Evolutionary conservation across 2,113 vertebrate genomes (phyloP).

Genomic region (Aptenodytes forsteri): DNA sequence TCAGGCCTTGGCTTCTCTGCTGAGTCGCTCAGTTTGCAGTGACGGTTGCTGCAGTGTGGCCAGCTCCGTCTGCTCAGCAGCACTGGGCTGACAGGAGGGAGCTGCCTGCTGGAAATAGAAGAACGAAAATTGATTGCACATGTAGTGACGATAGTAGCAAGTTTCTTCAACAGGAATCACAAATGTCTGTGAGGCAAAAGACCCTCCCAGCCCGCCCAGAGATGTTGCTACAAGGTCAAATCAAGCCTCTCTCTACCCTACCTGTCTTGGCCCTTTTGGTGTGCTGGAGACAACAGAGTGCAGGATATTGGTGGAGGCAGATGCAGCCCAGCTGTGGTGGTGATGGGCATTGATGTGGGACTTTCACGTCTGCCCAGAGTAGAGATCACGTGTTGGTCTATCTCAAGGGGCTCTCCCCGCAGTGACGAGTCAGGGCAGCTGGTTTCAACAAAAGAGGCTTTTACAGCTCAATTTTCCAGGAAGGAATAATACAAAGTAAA

Average conservation of each 20-base stretch:
- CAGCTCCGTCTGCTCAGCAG: not conserved
- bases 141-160: not conserved
- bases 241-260: not conserved
- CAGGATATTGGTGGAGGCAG: not conserved
- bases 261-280: not conserved
- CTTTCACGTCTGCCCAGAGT: not conserved
- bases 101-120: not conserved
- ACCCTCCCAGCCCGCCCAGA: not conserved
- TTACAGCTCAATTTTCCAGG: not conserved
- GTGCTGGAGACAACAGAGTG: not conserved
- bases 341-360: not conserved
- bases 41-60: not conserved
- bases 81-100: not conserved
- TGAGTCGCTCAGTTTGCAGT: not conserved
- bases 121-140: not conserved
- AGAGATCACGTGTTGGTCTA: not conserved
- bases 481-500: not conserved
- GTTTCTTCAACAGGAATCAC: not conserved
- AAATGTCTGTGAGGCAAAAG: not conserved
- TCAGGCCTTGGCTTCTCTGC: not conserved
- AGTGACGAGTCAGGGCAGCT: not conserved
- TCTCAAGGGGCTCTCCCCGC: not conserved
- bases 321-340: not conserved
- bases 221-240: not conserved
- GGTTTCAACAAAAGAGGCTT: slow-evolving; percentile 4